phyloP scores from a whole-genome alignment of 2,113 vertebrate genomes.

The Pantherophis guttatus region DNA sequence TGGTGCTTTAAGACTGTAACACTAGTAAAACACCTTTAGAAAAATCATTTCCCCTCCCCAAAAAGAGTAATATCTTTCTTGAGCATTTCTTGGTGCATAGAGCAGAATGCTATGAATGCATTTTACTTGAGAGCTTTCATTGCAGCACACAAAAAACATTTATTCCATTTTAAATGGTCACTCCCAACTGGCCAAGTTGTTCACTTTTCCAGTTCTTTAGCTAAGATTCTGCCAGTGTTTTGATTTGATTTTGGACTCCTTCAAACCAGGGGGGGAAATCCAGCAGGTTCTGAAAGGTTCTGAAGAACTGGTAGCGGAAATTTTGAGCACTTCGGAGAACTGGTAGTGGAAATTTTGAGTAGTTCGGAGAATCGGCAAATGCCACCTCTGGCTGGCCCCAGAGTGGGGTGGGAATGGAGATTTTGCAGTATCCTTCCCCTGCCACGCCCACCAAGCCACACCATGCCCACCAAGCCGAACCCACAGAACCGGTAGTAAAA shows the following conservation, averaged over 20 bases:
- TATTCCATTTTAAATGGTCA: background rate
- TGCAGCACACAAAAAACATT: background rate
- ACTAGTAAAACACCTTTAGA: conserved; percentile 22
- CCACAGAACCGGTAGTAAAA: too few species aligned
- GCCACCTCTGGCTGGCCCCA: too few species aligned
- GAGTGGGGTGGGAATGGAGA: too few species aligned
- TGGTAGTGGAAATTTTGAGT: too few species aligned
- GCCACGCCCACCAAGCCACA: too few species aligned
- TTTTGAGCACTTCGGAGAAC: too few species aligned
- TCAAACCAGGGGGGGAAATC: background rate
- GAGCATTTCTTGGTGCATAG: conserved; percentile 22
- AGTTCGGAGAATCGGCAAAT: too few species aligned
- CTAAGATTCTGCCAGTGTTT: background rate
- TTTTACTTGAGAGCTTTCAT: conserved; percentile 11
- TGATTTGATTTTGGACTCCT: background rate
- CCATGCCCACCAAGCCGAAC: too few species aligned
- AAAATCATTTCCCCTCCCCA: conserved; percentile 4
- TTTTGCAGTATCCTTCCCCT: too few species aligned
- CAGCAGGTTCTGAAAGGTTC: too few species aligned
- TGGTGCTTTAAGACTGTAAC: conserved; percentile 23
- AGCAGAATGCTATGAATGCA: conserved; percentile 25
- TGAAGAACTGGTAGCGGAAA: too few species aligned
- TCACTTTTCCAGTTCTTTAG: background rate
- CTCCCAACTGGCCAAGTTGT: background rate
- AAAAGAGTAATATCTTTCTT: conserved; percentile 15